These are phyloP conservation scores for Porites evermanni DNA, from an alignment of 92 coral and sea anemone species.

Conservation along the genomic window DNA sequence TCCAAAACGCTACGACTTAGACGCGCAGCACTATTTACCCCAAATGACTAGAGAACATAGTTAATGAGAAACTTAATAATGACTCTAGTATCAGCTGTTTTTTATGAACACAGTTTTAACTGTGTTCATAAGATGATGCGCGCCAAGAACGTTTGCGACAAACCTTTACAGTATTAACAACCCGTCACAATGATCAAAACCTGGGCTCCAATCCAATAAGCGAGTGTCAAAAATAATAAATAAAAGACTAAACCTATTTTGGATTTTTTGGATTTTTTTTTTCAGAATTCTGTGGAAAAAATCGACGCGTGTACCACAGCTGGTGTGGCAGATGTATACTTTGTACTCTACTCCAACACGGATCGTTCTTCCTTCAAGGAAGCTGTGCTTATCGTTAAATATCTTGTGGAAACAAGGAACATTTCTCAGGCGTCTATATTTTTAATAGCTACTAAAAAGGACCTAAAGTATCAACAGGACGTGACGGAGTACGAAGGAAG, in stretches of 20 bases:
- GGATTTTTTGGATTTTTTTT: neutral
- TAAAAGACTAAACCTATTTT: too few species aligned
- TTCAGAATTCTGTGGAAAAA: constrained; percentile 90
- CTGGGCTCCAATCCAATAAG: neutral
- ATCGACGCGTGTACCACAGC: constrained; percentile 79
- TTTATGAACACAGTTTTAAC: too few species aligned
- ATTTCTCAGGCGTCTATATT: constrained; percentile 61
- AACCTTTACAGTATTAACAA: too few species aligned
- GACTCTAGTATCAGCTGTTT: too few species aligned
- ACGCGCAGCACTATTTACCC: too few species aligned
- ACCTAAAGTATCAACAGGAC: constrained; percentile 80
- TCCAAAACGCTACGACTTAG: too few species aligned
- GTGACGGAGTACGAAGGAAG: constrained; percentile 93
- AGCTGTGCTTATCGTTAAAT: constrained; percentile 79
- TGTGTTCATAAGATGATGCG: too few species aligned
- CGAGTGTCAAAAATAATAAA: neutral
- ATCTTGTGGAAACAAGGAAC: constrained; percentile 79
- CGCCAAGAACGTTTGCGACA: too few species aligned
- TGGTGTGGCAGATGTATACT: constrained; percentile 84
- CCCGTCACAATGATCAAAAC: neutral
- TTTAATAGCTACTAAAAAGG: constrained; percentile 90
- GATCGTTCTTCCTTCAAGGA: constrained; percentile 88
- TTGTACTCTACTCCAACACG: constrained; percentile 90
- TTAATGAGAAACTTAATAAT: too few species aligned
- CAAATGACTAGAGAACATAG: too few species aligned